phyloP scores from a whole-genome alignment of 1,140 invertebrate genomes.

The Neodiprion lecontei region DNA sequence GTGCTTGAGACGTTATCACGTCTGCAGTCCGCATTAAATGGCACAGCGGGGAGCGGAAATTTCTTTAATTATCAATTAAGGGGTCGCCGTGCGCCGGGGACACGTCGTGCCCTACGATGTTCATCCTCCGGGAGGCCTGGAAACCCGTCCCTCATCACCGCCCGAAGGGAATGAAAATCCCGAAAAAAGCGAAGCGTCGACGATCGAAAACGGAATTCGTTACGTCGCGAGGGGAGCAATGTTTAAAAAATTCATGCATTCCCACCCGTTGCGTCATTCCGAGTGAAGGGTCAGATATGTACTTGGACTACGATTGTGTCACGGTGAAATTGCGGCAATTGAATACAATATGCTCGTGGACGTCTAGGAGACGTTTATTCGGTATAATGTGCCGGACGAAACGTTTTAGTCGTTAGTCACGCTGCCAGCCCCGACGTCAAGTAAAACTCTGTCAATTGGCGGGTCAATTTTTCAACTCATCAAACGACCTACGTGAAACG shows the following conservation, averaged over 20 bases:
- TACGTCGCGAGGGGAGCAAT: too few relatives aligned
- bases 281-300: not conserved
- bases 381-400: not conserved
- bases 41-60: not conserved
- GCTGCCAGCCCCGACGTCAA: too few relatives aligned
- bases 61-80: conserved; percentile 1
- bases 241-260: too few relatives aligned
- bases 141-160: not conserved
- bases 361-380: not conserved
- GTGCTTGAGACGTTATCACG: not conserved
- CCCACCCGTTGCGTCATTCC: not conserved
- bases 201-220: not conserved
- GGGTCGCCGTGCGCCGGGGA: too few relatives aligned
- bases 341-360: not conserved
- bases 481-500: too few relatives aligned
- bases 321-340: not conserved
- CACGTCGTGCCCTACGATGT: not conserved
- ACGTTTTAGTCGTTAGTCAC: not conserved
- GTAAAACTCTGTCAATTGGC: too few relatives aligned
- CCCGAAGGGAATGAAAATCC: not conserved
- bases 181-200: not conserved
- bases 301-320: not conserved
- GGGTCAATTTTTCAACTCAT: too few relatives aligned
- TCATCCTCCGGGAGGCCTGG: conserved; percentile 21
- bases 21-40: not conserved